phyloP scores from a whole-genome alignment of 2,888 invertebrate species.

The Junonia oenone region DNA sequence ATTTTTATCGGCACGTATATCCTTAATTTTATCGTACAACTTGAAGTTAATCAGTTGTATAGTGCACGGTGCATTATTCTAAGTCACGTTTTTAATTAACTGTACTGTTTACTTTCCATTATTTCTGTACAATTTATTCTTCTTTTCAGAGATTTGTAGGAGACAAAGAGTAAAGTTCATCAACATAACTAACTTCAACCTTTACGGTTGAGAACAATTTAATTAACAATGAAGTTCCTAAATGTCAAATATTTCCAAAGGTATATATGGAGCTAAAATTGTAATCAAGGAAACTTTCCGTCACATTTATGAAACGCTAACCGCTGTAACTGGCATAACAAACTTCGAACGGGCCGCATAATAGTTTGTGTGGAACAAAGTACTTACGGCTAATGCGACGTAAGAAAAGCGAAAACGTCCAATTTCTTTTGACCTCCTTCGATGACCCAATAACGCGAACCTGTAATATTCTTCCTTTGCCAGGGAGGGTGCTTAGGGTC shows the following conservation, averaged over 20 bases:
- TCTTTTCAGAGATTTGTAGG: neutral
- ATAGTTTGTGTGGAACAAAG: conserved; percentile 37
- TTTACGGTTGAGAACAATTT: neutral
- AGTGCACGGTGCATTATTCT: neutral
- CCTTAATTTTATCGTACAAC: neutral
- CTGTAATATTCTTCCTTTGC: conserved; percentile 14
- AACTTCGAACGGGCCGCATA: conserved; percentile 31
- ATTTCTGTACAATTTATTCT: neutral
- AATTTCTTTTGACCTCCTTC: conserved; percentile 26
- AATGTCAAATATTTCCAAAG: neutral
- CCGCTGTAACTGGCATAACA: conserved; percentile 28
- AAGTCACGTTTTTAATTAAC: neutral
- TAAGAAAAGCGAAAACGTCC: conserved; percentile 26
- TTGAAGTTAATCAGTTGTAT: neutral
- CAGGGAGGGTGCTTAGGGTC: conserved; percentile 26
- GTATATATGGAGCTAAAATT: neutral
- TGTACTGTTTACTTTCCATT: neutral
- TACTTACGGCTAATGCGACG: conserved; percentile 33
- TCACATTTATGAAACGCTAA: conserved; percentile 30
- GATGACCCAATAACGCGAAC: conserved; percentile 24
- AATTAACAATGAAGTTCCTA: neutral
- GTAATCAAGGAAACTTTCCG: conserved; percentile 16
- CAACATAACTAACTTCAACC: neutral
- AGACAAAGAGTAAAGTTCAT: neutral
- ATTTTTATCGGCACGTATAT: neutral